These are phyloP conservation scores for Horisme vitalbata DNA, from an alignment of 2,888 invertebrate species.

Conservation along the genomic window DNA sequence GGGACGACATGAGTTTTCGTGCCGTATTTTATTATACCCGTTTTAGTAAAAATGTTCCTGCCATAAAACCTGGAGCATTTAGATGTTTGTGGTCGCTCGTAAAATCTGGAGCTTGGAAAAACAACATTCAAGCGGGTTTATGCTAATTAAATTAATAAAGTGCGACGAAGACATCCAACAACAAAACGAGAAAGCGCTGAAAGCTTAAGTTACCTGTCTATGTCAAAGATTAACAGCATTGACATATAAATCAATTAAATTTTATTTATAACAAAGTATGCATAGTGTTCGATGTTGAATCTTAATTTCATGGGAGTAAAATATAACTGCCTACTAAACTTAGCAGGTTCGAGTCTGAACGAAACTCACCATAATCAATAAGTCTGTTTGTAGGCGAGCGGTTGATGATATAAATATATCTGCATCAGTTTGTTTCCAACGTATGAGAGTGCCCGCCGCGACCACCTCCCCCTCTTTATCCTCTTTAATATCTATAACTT, in stretches of 20 bases:
- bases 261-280: too few species aligned
- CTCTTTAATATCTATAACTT: conserved; percentile 71
- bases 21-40: conserved; percentile 14
- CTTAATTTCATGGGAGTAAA: too few species aligned
- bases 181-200: conserved; percentile 17
- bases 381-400: conserved; percentile 64
- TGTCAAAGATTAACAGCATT: too few species aligned
- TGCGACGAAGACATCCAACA: conserved; percentile 15
- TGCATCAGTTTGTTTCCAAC: conserved; percentile 63
- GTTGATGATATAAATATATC: conserved; percentile 62
- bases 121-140: conserved; percentile 21
- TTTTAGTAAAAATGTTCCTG: conserved; percentile 10
- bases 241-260: too few species aligned
- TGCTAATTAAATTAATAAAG: conserved; percentile 27
- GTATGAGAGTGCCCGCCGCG: conserved; percentile 62
- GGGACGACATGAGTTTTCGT: conserved; percentile 11
- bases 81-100: conserved; percentile 9
- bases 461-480: conserved; percentile 63
- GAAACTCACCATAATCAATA: conserved; percentile 74
- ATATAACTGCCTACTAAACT: too few species aligned
- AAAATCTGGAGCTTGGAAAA: conserved; percentile 22
- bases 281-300: too few species aligned
- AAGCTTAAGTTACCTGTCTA: too few species aligned
- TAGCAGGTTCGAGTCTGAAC: too few species aligned
- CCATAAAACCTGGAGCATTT: conserved; percentile 11